Evolutionary conservation across 2,113 vertebrate species (phyloP).

Genomic region (Gobiocypris rarus): DNA sequence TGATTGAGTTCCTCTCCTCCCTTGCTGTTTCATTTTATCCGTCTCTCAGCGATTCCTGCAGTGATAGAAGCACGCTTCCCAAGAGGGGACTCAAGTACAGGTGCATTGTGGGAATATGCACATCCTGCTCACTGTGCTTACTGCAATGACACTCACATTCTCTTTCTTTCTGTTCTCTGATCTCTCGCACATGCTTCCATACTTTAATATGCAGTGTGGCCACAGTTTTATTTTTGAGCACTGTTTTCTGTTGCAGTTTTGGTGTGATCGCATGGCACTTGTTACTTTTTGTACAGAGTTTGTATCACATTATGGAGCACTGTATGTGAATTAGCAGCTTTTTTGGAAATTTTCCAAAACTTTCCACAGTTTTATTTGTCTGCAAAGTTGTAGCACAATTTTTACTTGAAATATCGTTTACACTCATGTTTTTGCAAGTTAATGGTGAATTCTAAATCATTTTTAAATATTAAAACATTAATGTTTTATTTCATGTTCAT

Average conservation of each 20-base stretch:
- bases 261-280: slow-evolving; percentile 28
- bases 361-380: neutral
- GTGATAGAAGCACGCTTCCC: slow-evolving; percentile 99
- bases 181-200: neutral
- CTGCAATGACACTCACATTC: neutral
- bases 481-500: neutral
- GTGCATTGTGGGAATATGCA: slow-evolving; percentile 72
- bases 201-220: neutral
- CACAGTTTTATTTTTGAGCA: slow-evolving; percentile 1
- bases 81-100: slow-evolving; percentile 98
- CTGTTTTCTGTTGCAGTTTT: slow-evolving; percentile 19
- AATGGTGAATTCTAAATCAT: neutral
- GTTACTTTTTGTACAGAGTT: neutral
- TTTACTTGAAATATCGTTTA: neutral
- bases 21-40: slow-evolving; percentile 65
- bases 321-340: neutral
- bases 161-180: neutral
- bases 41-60: slow-evolving; percentile 91
- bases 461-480: neutral
- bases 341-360: neutral
- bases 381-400: neutral
- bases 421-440: neutral
- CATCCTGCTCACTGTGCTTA: slow-evolving; percentile 67
- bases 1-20: slow-evolving; percentile 35
- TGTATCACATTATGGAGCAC: neutral